Evolutionary conservation across 2,888 invertebrate genomes (phyloP).

Genomic region (Lumbricus terrestris): DNA sequence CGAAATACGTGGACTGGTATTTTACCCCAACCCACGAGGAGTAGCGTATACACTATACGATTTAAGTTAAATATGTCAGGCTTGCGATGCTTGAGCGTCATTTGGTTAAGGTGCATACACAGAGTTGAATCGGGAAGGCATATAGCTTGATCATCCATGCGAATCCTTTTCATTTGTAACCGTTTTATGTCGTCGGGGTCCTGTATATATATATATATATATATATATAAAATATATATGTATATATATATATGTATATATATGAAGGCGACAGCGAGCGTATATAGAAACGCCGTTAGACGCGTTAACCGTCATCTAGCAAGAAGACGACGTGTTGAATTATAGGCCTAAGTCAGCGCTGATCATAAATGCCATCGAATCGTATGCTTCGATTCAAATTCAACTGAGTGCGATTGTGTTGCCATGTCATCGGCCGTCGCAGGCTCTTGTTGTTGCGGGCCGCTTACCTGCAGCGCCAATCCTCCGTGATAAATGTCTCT

Average conservation of each 20-base stretch:
- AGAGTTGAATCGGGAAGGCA: background rate
- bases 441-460: background rate
- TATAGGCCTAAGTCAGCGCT: background rate
- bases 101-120: background rate
- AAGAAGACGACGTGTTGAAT: too few relatives aligned
- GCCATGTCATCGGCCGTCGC: background rate
- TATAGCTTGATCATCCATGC: background rate
- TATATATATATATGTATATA: too few relatives aligned
- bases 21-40: background rate
- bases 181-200: background rate
- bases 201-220: too few relatives aligned
- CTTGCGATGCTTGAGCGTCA: background rate
- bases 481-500: conserved; percentile 3
- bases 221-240: too few relatives aligned
- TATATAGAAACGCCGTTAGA: background rate
- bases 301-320: background rate
- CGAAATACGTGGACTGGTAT: background rate
- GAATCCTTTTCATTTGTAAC: background rate
- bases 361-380: background rate
- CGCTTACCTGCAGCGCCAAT: background rate
- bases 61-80: background rate
- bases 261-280: background rate
- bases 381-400: background rate
- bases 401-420: background rate
- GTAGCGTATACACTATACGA: background rate